Percentiles rank a stretch among this genome's conserved stretches.
phyloP scores from a whole-genome alignment of 2,888 invertebrate species.

The Mimumesa dahlbomi region DNA sequence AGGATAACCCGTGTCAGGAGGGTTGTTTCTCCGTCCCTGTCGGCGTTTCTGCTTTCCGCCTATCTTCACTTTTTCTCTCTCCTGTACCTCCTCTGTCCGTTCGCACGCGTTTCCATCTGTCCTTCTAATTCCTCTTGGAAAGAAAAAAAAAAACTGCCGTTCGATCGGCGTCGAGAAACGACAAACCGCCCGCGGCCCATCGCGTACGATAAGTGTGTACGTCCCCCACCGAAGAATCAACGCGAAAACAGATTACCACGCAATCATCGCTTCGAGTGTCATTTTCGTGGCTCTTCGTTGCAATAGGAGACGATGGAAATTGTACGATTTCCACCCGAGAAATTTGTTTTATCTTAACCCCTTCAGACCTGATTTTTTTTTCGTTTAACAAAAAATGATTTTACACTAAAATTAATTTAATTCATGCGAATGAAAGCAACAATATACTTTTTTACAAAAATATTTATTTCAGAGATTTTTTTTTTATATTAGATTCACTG shows the following conservation, averaged over 20 bases:
- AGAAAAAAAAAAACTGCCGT: slow-evolving; percentile 40
- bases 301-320: not conserved
- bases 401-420: no score
- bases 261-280: slow-evolving; percentile 72
- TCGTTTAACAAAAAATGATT: no score
- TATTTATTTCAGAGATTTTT: no score
- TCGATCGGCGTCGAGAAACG: slow-evolving; percentile 49
- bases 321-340: not conserved
- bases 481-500: no score
- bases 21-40: slow-evolving; percentile 56
- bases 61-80: slow-evolving; percentile 12
- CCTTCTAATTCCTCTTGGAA: no score
- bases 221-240: slow-evolving; percentile 65
- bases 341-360: not conserved
- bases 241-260: slow-evolving; percentile 78
- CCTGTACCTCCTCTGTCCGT: slow-evolving; percentile 12
- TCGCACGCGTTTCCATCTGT: slow-evolving; percentile 18
- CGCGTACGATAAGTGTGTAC: slow-evolving; percentile 47
- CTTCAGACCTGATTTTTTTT: no score
- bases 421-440: no score
- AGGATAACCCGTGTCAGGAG: slow-evolving; percentile 75
- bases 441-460: no score
- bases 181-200: slow-evolving; percentile 62
- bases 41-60: not conserved
- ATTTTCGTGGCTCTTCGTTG: slow-evolving; percentile 5